Evolutionary conservation across 1,140 invertebrate species (phyloP).

Genomic region (Ruditapes philippinarum): DNA sequence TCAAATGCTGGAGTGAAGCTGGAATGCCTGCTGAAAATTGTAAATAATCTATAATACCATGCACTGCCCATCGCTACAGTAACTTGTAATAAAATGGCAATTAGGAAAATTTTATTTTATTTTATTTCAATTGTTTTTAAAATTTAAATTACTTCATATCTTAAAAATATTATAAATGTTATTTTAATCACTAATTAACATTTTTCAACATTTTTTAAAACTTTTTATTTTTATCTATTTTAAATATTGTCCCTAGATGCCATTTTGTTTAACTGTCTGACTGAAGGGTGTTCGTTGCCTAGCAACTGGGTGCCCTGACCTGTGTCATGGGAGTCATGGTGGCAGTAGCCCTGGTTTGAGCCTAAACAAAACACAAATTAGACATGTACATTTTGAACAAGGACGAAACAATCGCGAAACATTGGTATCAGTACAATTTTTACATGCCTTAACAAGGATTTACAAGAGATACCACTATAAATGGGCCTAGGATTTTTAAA

Average conservation of each 20-base stretch:
- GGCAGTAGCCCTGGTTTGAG: constrained; percentile 59
- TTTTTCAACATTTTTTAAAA: too few species aligned
- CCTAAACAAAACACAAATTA: constrained; percentile 66
- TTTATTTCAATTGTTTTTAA: too few species aligned
- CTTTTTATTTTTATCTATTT: neutral
- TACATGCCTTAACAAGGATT: constrained; percentile 6
- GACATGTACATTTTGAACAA: constrained; percentile 38
- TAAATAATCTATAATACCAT: neutral
- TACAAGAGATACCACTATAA: too few species aligned
- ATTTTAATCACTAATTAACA: too few species aligned
- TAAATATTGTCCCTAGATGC: neutral
- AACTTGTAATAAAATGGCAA: neutral
- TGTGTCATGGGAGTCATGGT: constrained; percentile 50
- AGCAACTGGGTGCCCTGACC: constrained; percentile 66
- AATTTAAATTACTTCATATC: too few species aligned
- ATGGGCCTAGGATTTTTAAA: too few species aligned
- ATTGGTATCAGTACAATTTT: neutral
- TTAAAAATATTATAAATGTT: neutral
- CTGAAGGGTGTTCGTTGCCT: constrained; percentile 54
- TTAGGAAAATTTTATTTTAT: too few species aligned
- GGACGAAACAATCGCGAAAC: constrained; percentile 12
- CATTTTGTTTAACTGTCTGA: neutral
- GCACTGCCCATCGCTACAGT: neutral
- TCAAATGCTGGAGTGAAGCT: neutral
- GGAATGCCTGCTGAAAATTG: neutral